Evolutionary conservation across 2,113 vertebrate species (phyloP).

Genomic region (Cephalopterus ornatus): DNA sequence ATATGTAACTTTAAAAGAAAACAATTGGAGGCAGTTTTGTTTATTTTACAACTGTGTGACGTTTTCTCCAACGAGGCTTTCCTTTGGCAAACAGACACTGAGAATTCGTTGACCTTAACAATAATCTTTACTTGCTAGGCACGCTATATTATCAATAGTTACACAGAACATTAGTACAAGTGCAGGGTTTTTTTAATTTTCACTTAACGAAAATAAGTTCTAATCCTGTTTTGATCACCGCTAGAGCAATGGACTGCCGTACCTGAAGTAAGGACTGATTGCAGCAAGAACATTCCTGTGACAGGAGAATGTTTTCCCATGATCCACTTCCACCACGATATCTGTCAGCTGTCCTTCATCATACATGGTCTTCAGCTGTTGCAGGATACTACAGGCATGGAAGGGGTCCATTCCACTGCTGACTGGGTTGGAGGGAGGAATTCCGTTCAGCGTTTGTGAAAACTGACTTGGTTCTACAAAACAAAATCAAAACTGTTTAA

Average conservation of each 20-base stretch:
- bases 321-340: conserved; percentile 97
- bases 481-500: conserved; percentile 27
- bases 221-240: neutral
- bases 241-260: neutral
- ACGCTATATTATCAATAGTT: neutral
- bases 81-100: neutral
- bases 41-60: neutral
- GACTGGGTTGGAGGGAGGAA: conserved; percentile 82
- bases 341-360: conserved; percentile 97
- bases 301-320: conserved; percentile 95
- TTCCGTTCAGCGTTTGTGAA: conserved; percentile 93
- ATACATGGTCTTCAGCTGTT: conserved; percentile 96
- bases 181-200: neutral
- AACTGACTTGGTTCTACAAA: conserved; percentile 90
- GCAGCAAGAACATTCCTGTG: conserved; percentile 98
- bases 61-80: neutral
- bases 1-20: neutral
- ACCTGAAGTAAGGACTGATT: conserved; percentile 96
- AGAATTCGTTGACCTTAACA: neutral
- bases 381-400: conserved; percentile 95
- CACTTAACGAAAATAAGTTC: neutral
- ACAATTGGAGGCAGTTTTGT: neutral
- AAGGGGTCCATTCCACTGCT: conserved; percentile 88
- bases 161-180: neutral
- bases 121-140: neutral